Evolutionary conservation across 2,888 invertebrate species (phyloP), one percentile per base, ranked within the genome.

Genomic region (Luperina testacea): DNA sequence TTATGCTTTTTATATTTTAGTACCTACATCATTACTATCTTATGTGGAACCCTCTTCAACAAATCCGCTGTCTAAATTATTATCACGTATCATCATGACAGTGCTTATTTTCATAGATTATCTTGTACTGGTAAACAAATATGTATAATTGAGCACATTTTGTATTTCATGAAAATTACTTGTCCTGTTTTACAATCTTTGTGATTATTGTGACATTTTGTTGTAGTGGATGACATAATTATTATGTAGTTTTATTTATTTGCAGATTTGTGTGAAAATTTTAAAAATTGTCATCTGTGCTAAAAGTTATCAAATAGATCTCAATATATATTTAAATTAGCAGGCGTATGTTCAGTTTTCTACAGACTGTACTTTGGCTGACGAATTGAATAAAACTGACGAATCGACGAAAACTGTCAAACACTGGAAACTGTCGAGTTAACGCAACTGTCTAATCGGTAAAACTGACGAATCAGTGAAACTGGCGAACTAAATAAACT

Each of bases 51-150:
- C 72, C 69, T 78, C 72, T 83, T 61, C n/a, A 78, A 72, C 24
- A 38, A 83, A 73, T 72, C 61, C 59, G 1, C 61, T 42, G 53
- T 53, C 45, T 24, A 59, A n/a, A 77, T 72, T 5, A 77, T 72
- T 5, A 69, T 69, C 45, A 48, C 15, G 45, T 78, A 73, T 70
- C 83, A 70, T 65, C 53, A n/a, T 82, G 72, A 78, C 64, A 32
- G 2, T 48, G 72, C 69, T 20, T 24, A 65, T 83, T 78, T 64
- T 64, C 38, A n/a, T 70, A 42, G 63, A 81, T 80, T 80, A 81
- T 69, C 76, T 69, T 64, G 63, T 48, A 57, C 70, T 70, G 15
- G 77, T 71, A 82, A 71, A 81, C 53, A 81, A 81, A 77, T 61
- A n/a, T n/a, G n/a, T n/a, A 71, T 77, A 65, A 69, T 57, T 75